A percentile compares a stretch with the other conserved stretches of the same genome.
phyloP scores from a whole-genome alignment of 2,113 vertebrate species.

The Protomyctophum bolini region DNA sequence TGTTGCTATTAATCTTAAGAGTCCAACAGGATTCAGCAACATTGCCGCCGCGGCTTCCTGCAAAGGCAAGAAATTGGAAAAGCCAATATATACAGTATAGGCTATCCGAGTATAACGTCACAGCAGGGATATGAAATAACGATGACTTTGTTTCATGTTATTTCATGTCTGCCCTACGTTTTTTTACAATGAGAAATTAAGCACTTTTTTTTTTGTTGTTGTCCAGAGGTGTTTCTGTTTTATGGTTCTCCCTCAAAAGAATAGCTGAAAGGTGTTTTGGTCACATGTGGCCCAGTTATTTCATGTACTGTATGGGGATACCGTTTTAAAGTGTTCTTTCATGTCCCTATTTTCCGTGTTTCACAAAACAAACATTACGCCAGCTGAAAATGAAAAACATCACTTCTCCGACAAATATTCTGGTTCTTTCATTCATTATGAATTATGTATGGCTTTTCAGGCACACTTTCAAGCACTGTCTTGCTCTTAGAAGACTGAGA shows the following conservation, averaged over 20 bases:
- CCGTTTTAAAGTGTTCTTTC: no score
- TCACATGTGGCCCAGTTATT: background rate
- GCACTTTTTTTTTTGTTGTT: background rate
- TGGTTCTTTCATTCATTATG: constrained; percentile 8
- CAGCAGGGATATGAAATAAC: background rate
- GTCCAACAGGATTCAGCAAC: constrained; percentile 16
- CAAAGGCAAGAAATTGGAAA: background rate
- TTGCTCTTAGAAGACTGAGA: constrained; percentile 7
- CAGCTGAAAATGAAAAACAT: background rate
- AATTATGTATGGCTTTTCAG: constrained; percentile 24
- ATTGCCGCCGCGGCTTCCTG: background rate
- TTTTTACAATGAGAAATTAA: background rate
- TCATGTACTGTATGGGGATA: no score
- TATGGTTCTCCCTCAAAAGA: background rate
- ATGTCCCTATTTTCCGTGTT: no score
- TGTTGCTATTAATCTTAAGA: constrained; percentile 41
- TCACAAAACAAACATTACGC: background rate
- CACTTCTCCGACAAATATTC: background rate
- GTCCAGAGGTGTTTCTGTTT: background rate
- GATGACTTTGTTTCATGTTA: background rate
- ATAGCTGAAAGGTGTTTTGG: background rate
- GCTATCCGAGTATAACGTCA: background rate
- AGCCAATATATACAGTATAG: background rate
- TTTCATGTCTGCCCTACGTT: background rate
- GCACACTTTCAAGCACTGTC: constrained; percentile 21